phyloP scores from a whole-genome alignment of 2,888 invertebrate species.

The Argynnis bischoffii region DNA sequence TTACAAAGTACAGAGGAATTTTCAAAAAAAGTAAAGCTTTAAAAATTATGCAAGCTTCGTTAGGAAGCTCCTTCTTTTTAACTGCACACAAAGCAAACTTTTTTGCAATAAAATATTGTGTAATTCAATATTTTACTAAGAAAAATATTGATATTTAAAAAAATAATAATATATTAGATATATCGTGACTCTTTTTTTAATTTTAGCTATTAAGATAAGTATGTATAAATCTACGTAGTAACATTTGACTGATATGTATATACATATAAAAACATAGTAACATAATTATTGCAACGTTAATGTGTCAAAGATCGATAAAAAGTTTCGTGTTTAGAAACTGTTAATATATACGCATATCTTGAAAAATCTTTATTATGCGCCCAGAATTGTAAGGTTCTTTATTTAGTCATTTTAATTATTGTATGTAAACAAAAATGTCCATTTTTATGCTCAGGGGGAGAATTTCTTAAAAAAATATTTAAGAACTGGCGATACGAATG shows the following conservation, averaged over 20 bases:
- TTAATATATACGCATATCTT: conserved; percentile 37
- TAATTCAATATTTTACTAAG: no score
- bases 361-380: conserved; percentile 31
- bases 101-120: neutral
- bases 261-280: neutral
- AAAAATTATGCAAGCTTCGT: conserved; percentile 4
- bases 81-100: conserved; percentile 8
- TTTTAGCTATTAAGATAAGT: no score
- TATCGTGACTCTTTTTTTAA: no score
- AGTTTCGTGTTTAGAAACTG: conserved; percentile 39
- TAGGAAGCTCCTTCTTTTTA: conserved; percentile 3
- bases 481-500: conserved; percentile 19
- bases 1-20: conserved; percentile 1
- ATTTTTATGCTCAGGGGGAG: conserved; percentile 1
- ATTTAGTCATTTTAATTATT: conserved; percentile 18
- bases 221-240: no score
- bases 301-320: conserved; percentile 36
- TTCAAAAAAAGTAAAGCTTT: conserved; percentile 2
- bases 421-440: conserved; percentile 21
- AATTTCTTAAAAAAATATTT: conserved; percentile 31
- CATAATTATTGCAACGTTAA: conserved; percentile 27
- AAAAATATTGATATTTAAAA: no score
- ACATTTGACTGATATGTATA: no score
- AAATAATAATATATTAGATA: no score
- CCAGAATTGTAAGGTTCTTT: conserved; percentile 19